phyloP scores from a whole-genome alignment of 2,888 invertebrate species.

The Xiphydria camelus region DNA sequence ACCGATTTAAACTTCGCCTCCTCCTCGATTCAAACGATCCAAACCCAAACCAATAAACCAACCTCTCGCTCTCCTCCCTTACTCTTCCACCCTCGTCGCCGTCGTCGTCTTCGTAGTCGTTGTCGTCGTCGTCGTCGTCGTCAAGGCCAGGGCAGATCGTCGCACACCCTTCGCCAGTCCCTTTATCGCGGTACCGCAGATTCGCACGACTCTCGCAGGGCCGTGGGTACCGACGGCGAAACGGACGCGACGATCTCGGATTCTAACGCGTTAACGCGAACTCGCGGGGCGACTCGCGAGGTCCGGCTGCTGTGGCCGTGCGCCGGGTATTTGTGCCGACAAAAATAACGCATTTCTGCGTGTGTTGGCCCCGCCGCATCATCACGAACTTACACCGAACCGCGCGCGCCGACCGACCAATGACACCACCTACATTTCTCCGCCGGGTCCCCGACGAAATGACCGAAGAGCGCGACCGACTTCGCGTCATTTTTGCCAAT shows the following conservation, averaged over 20 bases:
- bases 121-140: no score
- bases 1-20: no score
- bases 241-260: no score
- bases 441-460: not conserved
- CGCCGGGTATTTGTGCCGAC: constrained; percentile 53
- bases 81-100: constrained; percentile 7
- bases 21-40: no score
- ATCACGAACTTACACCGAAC: constrained; percentile 1
- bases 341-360: constrained; percentile 56
- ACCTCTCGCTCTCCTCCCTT: constrained; percentile 16
- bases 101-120: no score
- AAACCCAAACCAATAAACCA: no score
- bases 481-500: constrained; percentile 14
- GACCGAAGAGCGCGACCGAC: not conserved
- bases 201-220: no score
- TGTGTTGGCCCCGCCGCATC: constrained; percentile 28
- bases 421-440: not conserved
- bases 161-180: constrained; percentile 32
- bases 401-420: constrained; percentile 7
- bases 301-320: constrained; percentile 11
- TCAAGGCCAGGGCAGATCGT: no score
- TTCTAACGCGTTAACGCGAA: constrained; percentile 25
- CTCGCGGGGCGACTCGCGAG: constrained; percentile 30
- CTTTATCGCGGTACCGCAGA: no score
- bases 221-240: no score